Evolutionary conservation across 37 sponge, comb jelly and placozoan species (phyloP), one percentile per base, ranked within the genome.

Genomic region (Beroe ovata): DNA sequence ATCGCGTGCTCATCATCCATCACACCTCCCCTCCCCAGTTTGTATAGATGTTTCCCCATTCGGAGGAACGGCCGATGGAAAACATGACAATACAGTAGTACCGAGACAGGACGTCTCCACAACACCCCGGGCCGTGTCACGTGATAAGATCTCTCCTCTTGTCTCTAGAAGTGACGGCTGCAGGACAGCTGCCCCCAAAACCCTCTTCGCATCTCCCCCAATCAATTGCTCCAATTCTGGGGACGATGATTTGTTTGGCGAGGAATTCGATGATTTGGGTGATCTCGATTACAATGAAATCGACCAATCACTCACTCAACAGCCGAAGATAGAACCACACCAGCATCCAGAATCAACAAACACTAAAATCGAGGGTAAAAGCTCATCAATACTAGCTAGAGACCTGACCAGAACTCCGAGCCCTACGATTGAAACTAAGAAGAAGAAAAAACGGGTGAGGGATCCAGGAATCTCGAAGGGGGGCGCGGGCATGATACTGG

Each of bases 211-310:
- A 34, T 8, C 18, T 4, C 69, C 69, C 25, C 11, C 25, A 6
- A 66, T n/a, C 4, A 23, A 37, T 11, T 62, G 28, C 26, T 66
- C 69, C 2, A 47, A 47, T 11, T 47, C 54, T 16, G 54, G 11
- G 6, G 54, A 47, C 11, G 54, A 47, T 6, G 69, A 66, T 18
- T 33, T 66, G 33, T 66, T 66, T 37, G 69, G 69, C 8, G 35
- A 1, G 69, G 69, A 66, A 4, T 25, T 29, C 8, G 69, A 66
- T 29, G 69, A 66, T 66, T 30, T 66, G 16, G 69, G 30, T 4
- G 69, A 66, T 30, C 14, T 66, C 36, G 69, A 66, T 11, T 29
- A 66, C 16, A 37, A 66, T 18, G 69, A 66, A 30, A 66, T 66
- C 32, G 30, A 29, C 8, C 32, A 6, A 1, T 66, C 69, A 37